Evolutionary conservation across 2,797 vertebrate genomes (phyloP), one percentile per base, ranked within the genome.

Genomic region (Nasua narica): DNA sequence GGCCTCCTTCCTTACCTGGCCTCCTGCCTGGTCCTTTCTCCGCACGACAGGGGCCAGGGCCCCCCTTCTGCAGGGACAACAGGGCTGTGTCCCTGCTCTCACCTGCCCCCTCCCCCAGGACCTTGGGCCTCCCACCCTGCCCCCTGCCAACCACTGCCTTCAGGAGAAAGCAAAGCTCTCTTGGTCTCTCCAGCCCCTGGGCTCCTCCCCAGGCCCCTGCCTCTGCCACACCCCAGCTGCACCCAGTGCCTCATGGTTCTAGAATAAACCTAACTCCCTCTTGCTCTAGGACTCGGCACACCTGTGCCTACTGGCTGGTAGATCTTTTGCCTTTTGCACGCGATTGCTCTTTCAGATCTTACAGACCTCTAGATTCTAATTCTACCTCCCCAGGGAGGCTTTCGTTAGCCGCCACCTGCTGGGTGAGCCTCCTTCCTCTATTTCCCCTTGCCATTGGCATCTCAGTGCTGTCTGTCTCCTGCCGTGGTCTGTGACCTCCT

Each of bases 401-500:
- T 58, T 54, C 50, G 52, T 65, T 25, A 37, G 82, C 37, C 1
- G 2, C 86, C 14, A 8, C 37, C 32, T 52, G 43, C 46, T 15
- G 21, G 52, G 48, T 3, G 4, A 32, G 67, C 14, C 35, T 21
- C 69, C 67, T 58, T 83, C 76, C 58, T 46, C 48, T 27, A 3
- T 7, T 32, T 69, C 43, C 67, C 19, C 69, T 46, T 0, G 2
- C 46, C 58, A 18, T 52, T 10, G 79, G n/a, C 43, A 29, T 13
- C 62, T 62, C 1, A 1, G 48, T 11, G 18, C 0, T 25, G 43
- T 50, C 82, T 5, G 9, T 40, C n/a, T 54, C 72, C 5, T 2
- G 72, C 37, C 11, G 35, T 15, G 7, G n/a, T 50, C 48, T 9
- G 23, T 1, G 2, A 27, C 2, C 7, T 4, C 7, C 0, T 4